Evolutionary conservation across 2,113 vertebrate genomes (phyloP).

Genomic region (Dromiciops gliroides): DNA sequence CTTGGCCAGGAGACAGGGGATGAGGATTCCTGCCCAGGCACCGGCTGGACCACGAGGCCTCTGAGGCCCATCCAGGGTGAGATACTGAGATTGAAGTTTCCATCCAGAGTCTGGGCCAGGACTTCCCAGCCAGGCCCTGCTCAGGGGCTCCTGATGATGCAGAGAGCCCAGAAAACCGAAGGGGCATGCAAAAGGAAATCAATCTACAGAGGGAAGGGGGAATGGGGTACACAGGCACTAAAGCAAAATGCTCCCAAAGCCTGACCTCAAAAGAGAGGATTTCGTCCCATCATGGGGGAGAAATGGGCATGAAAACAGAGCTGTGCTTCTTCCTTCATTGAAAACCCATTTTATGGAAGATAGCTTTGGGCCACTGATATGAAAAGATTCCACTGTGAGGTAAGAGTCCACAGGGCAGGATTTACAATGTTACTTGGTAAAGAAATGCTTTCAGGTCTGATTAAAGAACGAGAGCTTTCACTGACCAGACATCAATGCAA

Average conservation of each 20-base stretch:
- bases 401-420: neutral
- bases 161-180: neutral
- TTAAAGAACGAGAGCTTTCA: neutral
- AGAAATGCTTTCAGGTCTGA: neutral
- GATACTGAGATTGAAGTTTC: neutral
- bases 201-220: neutral
- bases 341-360: neutral
- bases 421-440: neutral
- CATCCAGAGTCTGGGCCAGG: neutral
- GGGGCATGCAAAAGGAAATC: neutral
- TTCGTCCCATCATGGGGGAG: neutral
- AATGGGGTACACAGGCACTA: neutral
- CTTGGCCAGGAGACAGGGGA: neutral
- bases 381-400: neutral
- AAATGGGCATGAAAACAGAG: neutral
- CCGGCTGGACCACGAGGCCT: neutral
- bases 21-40: neutral
- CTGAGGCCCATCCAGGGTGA: no score
- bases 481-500: neutral
- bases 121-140: neutral
- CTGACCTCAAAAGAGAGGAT: neutral
- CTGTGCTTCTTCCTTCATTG: neutral
- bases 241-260: neutral
- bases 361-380: neutral
- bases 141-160: neutral